Evolutionary conservation across 1,140 invertebrate genomes (phyloP).

Genomic region (Drosophila pseudoobscura): DNA sequence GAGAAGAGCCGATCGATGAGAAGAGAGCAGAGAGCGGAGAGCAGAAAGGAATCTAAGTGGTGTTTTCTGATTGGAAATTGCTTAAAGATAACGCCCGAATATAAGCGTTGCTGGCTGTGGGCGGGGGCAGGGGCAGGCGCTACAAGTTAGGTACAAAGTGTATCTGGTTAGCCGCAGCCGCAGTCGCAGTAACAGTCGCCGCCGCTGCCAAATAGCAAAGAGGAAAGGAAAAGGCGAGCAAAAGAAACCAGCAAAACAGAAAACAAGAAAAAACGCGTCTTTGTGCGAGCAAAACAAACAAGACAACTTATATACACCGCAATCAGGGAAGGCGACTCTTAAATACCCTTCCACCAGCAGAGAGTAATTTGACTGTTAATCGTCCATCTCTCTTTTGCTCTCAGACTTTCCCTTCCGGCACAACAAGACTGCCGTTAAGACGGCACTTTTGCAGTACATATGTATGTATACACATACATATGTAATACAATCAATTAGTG

Average conservation of each 20-base stretch:
- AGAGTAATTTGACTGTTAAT: too few relatives aligned
- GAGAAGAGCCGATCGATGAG: neutral
- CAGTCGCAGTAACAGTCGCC: too few relatives aligned
- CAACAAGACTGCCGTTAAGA: too few relatives aligned
- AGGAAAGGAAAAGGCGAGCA: slow-evolving; percentile 21
- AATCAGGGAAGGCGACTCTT: neutral
- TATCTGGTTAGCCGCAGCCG: neutral
- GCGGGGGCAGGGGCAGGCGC: too few relatives aligned
- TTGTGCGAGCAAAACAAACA: slow-evolving; percentile 15
- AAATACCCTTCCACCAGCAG: slow-evolving; percentile 8
- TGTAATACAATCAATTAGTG: too few relatives aligned
- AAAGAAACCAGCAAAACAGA: slow-evolving; percentile 39
- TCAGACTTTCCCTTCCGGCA: neutral
- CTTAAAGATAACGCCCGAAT: slow-evolving; percentile 49
- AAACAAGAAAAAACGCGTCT: slow-evolving; percentile 31
- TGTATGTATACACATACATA: too few relatives aligned
- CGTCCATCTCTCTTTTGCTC: too few relatives aligned
- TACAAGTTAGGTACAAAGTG: slow-evolving; percentile 37
- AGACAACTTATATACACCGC: slow-evolving; percentile 20
- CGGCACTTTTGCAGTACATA: neutral
- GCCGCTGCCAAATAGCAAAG: slow-evolving; percentile 11
- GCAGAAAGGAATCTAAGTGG: slow-evolving; percentile 19
- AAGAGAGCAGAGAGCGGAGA: neutral
- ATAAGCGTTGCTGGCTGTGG: slow-evolving; percentile 3
- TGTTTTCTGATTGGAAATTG: slow-evolving; percentile 59